phyloP scores from a whole-genome alignment of 37 sponge, comb jelly and placozoan genomes.

The Agelas oroides region DNA sequence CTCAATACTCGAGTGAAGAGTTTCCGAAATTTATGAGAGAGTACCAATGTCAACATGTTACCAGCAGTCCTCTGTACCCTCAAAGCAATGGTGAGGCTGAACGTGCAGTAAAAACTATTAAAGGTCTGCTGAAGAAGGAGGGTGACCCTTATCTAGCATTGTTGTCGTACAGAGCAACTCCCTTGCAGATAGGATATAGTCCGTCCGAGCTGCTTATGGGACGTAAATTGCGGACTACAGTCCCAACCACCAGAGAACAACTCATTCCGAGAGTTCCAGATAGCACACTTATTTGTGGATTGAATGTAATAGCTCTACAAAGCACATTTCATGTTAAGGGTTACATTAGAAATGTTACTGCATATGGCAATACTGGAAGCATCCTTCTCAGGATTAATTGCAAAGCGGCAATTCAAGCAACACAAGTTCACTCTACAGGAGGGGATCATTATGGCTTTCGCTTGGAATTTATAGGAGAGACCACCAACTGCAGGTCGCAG shows the following conservation, averaged over 20 bases:
- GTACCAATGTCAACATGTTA: slow-evolving; percentile 40
- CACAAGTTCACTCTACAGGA: no score
- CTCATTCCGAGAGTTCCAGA: slow-evolving; percentile 8
- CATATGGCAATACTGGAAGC: no score
- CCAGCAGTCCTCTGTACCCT: slow-evolving; percentile 47
- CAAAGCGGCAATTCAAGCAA: no score
- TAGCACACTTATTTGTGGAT: no score
- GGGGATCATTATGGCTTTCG: no score
- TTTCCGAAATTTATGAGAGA: slow-evolving; percentile 41
- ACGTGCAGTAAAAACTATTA: slow-evolving; percentile 51
- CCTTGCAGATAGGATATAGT: slow-evolving; percentile 50
- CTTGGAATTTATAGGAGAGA: no score
- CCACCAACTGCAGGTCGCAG: no score
- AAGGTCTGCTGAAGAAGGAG: slow-evolving; percentile 39
- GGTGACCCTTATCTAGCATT: slow-evolving; percentile 39
- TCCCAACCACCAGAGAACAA: slow-evolving; percentile 18
- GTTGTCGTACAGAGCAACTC: slow-evolving; percentile 44
- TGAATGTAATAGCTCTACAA: no score
- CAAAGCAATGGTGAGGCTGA: slow-evolving; percentile 63
- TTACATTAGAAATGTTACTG: no score
- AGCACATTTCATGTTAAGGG: no score
- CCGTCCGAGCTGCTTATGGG: no score
- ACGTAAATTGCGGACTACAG: slow-evolving; percentile 26
- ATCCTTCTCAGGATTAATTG: no score
- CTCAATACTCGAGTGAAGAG: slow-evolving; percentile 38